These are phyloP conservation scores for Himalopsyche tibetana DNA, from an alignment of 2,888 invertebrate genomes.

Conservation along the genomic window DNA sequence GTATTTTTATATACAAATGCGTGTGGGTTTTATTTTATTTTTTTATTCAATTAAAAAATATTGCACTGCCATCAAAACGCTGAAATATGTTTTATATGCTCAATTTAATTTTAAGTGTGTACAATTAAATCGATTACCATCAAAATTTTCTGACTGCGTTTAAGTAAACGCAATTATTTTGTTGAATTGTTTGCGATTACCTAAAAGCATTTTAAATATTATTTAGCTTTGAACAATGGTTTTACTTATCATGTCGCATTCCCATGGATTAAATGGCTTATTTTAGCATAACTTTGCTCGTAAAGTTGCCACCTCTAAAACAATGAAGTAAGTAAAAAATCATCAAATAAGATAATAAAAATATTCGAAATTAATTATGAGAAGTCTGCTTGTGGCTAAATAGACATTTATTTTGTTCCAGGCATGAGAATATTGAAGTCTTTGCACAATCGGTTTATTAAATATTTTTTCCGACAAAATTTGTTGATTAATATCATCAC, in stretches of 20 bases:
- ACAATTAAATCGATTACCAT: not conserved
- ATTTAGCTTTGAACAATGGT: not conserved
- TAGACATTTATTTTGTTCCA: not conserved
- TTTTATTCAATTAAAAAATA: too few relatives aligned
- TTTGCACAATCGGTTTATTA: slow-evolving; percentile 7
- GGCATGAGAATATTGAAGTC: slow-evolving; percentile 8
- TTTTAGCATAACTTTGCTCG: slow-evolving; percentile 24
- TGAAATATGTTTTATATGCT: too few relatives aligned
- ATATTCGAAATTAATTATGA: slow-evolving; percentile 30
- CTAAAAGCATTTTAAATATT: not conserved
- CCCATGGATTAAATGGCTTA: slow-evolving; percentile 1
- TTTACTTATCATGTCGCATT: not conserved
- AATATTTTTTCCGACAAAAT: too few relatives aligned
- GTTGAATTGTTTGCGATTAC: too few relatives aligned
- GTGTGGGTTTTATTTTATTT: too few relatives aligned
- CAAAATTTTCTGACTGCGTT: not conserved
- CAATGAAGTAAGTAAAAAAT: slow-evolving; percentile 30
- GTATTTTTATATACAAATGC: too few relatives aligned
- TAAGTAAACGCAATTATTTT: not conserved
- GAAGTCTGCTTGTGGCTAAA: not conserved
- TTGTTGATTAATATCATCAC: too few relatives aligned
- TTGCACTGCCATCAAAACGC: too few relatives aligned
- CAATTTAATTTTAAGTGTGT: not conserved
- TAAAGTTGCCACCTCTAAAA: slow-evolving; percentile 36
- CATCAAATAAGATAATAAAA: slow-evolving; percentile 27